These are phyloP conservation scores for Rutilus rutilus DNA, from an alignment of 2,113 vertebrate genomes.

Conservation along the genomic window DNA sequence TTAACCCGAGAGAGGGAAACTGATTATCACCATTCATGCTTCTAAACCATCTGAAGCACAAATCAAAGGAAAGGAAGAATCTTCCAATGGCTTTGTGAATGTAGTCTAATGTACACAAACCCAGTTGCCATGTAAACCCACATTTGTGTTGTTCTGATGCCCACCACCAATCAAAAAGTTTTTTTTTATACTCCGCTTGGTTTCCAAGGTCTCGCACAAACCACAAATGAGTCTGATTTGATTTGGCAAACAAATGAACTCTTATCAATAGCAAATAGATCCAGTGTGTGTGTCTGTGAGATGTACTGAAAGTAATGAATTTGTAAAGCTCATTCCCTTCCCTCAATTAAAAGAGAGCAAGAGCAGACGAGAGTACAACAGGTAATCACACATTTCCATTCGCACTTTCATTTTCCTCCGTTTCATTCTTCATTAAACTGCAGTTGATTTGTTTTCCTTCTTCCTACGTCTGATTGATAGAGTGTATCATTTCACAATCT, in stretches of 20 bases:
- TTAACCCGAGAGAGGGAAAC: conserved; percentile 49
- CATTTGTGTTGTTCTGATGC: neutral
- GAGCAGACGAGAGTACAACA: conserved; percentile 35
- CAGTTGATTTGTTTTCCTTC: conserved; percentile 39
- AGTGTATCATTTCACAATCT: conserved; percentile 40
- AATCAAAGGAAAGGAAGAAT: neutral
- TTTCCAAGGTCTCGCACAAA: neutral
- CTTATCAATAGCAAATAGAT: conserved; percentile 6
- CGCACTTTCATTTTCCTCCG: conserved; percentile 2
- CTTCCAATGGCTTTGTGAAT: neutral
- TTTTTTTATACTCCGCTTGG: neutral
- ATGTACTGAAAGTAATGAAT: conserved; percentile 42
- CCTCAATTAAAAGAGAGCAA: conserved; percentile 41
- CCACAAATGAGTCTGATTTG: conserved; percentile 30
- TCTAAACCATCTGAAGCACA: neutral
- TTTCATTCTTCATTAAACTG: conserved; percentile 46
- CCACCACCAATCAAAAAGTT: neutral
- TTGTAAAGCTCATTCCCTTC: conserved; percentile 35
- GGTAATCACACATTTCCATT: conserved; percentile 43
- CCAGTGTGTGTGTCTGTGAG: neutral
- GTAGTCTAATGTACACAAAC: neutral
- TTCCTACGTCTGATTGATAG: conserved; percentile 29
- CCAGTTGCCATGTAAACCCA: neutral
- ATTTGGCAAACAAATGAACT: conserved; percentile 40
- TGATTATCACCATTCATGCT: conserved; percentile 23